Conservation (phyloP, 2,797 vertebrate genomes). For the Chaenodraco wilsoni region DNA sequence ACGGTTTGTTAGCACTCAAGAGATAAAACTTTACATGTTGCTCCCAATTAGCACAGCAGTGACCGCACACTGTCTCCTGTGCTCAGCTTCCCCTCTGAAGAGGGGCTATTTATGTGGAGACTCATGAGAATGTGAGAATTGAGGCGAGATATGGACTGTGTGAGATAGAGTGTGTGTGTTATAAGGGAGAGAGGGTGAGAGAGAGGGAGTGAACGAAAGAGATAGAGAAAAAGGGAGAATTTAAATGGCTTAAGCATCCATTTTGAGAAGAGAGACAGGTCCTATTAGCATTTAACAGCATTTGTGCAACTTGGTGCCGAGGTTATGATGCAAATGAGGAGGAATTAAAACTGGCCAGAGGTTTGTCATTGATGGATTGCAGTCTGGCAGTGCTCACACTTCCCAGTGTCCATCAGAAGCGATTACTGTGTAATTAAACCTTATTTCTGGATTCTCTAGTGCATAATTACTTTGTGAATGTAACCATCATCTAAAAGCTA, state of each 20-base stretch:
- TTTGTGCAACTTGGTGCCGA: slow-evolving; percentile 99
- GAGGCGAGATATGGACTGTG: slow-evolving; percentile 76
- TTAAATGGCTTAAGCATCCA: slow-evolving; percentile 99
- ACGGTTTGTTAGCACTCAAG: slow-evolving; percentile 97
- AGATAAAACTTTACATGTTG: slow-evolving; percentile 99
- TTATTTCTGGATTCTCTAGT: slow-evolving; percentile 99
- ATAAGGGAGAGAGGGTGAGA: slow-evolving; percentile 75
- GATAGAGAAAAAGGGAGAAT: slow-evolving; percentile 88
- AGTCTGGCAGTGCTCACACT: slow-evolving; percentile 99
- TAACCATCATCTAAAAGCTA: slow-evolving; percentile 99
- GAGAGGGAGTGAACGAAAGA: slow-evolving; percentile 63
- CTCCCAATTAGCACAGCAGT: slow-evolving; percentile 99
- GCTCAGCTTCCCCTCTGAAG: slow-evolving; percentile 94
- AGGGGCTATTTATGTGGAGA: slow-evolving; percentile 94
- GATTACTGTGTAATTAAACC: slow-evolving; percentile 99
- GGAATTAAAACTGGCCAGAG: slow-evolving; percentile 99
- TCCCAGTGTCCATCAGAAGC: slow-evolving; percentile 99
- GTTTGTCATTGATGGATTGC: slow-evolving; percentile 99
- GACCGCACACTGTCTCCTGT: slow-evolving; percentile 94
- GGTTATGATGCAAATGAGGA: slow-evolving; percentile 99
- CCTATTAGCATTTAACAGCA: slow-evolving; percentile 99
- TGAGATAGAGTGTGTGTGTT: slow-evolving; percentile 58
- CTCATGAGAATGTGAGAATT: slow-evolving; percentile 81
- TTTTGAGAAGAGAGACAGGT: slow-evolving; percentile 99
- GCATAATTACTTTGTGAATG: slow-evolving; percentile 99